Evolutionary conservation across 2,888 invertebrate genomes (phyloP), one percentile per base, ranked within the genome.

Genomic region (Perizoma affinitatum): DNA sequence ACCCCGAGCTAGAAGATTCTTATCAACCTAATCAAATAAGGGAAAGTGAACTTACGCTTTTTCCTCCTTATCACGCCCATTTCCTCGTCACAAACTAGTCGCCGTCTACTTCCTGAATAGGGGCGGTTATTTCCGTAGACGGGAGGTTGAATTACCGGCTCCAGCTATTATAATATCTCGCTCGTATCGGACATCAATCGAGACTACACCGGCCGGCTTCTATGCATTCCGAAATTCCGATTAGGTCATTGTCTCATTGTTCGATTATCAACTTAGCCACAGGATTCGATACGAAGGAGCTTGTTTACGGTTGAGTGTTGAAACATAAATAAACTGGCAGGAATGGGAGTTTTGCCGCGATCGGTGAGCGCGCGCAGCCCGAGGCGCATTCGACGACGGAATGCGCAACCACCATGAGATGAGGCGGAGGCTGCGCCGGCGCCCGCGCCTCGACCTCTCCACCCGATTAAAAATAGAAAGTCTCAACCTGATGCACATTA

Each of bases 381-480:
- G 85, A 74, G 87, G 88, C 88, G 87, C 87, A 82, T 79, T 78
- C 85, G 82, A 63, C 80, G 83, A 86, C 87, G 89, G 89, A 91
- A 90, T 92, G 91, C 85, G 85, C 79, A 74, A 77, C 83, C 82
- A 80, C 83, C 83, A 78, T 75, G 75, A 83, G 83, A 80, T 80
- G 67, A 67, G 53, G 76, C 77, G 79, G 88, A 88, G 88, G 89
- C 90, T 86, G 87, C 54, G 61, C 61, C 58, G 82, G 87, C 88
- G 78, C 79, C 76, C 74, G 82, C 83, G 79, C 79, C 82, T 51
- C 86, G 83, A 85, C 90, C 89, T 88, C 84, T 84, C 86, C 84
- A 79, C 85, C 83, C 82, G 84, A 84, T 84, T 87, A 90, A 90
- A 91, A 92, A 92, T 92, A 92, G 92, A 92, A 92, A 92, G 92